Base-by-base conservation (phyloP, 1,140 invertebrate species). In the Philotrypesis tridentata region DNA sequence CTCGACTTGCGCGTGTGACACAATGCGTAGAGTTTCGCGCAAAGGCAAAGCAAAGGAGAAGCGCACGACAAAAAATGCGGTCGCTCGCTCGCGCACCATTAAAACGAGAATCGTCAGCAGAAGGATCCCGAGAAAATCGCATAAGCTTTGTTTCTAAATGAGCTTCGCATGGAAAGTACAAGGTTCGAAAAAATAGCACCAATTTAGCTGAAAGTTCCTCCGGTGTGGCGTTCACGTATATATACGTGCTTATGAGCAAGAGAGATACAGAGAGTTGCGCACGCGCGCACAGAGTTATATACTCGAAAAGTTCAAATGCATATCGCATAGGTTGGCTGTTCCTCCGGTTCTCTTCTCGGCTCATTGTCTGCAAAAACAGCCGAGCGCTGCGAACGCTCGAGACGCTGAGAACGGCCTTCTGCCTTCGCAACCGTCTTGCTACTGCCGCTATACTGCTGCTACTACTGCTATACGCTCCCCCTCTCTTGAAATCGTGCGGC, bases 281-380 rank as follows among this genome's bases (percentile, higher is more conserved):
- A 3, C 55, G 14, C n/a, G 55, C 11, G 63, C 27, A 11, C 31
- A 29, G 33, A 31, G 68, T 70, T 33, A 33, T 33, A 33, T 37
- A 48, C 70, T 43, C 37, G 74, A 63, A 65, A 76, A 76, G 14
- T 76, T 76, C 65, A 29, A 63, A 76, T 76, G 33, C 74, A 76
- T 61, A 76, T 61, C 60, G 48, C 72, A n/a, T 17, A 17, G 72
- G 67, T 48, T 31, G 25, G 23, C 23, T 29, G 14, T 29, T 17
- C 12, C 14, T 40, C n/a, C 12, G 12, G 14, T 70, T 27, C 17
- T 72, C 48, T 60, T 63, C 33, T 76, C 74, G 29, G n/a, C n/a
- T 25, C 74, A 76, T 65, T 65, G 74, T 25, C 55, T 63, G 31
- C 9, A 65, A 74, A 76, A 76, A 63, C 33, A 31, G 29, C 29